Conservation (phyloP, 2,113 vertebrate species). For the Manacus vitellinus region DNA sequence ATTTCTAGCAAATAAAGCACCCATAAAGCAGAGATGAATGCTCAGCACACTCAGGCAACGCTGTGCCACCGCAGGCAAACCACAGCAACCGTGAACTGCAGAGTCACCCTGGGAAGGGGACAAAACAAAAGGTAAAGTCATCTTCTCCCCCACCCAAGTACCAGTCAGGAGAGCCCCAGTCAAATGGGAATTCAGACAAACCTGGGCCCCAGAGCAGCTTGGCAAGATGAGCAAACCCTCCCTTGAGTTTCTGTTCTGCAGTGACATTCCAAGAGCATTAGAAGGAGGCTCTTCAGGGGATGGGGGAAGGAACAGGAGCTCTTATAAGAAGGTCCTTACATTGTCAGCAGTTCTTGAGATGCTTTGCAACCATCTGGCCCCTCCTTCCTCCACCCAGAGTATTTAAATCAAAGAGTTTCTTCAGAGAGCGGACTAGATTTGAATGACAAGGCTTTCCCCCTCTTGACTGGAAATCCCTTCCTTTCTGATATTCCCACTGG, state of each 20-base stretch:
- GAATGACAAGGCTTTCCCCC: not conserved
- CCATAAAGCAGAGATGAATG: not conserved
- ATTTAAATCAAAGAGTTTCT: not conserved
- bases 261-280: not conserved
- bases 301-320: not conserved
- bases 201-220: not conserved
- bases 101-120: not conserved
- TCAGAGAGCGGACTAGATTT: not conserved
- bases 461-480: not conserved
- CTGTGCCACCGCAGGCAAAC: not conserved
- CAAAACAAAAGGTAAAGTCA: not conserved
- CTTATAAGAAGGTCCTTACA: not conserved
- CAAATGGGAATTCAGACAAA: not conserved
- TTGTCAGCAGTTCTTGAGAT: slow-evolving; percentile 17
- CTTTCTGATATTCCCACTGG: not conserved
- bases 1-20: not conserved
- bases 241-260: not conserved
- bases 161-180: rapidly evolving
- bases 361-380: not conserved
- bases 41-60: rapidly evolving
- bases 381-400: not conserved
- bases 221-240: not conserved
- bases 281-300: not conserved
- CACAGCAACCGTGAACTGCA: not conserved
- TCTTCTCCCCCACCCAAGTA: not conserved